phyloP scores from a whole-genome alignment of 2,113 vertebrate genomes.

The Anser cygnoides region DNA sequence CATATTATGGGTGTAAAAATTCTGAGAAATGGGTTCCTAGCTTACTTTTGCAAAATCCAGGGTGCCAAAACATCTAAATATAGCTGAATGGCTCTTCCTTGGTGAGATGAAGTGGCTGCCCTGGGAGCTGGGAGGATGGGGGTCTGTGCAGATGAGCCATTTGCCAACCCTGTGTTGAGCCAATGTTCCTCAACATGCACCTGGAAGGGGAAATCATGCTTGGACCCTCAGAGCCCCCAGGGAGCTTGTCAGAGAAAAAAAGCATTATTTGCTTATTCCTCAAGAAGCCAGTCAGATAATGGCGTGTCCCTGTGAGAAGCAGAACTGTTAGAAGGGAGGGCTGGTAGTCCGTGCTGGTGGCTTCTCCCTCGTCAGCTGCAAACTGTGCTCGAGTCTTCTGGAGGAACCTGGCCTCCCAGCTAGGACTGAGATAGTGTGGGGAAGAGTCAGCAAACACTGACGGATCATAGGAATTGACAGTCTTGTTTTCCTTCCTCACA shows the following conservation, averaged over 20 bases:
- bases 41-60: neutral
- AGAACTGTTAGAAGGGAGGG: neutral
- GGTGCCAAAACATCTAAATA: fast-evolving
- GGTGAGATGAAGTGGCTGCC: neutral
- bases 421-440: fast-evolving
- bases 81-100: neutral
- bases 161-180: neutral
- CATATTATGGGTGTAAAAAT: neutral
- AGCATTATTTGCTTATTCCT: neutral
- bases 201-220: neutral
- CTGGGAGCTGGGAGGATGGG: neutral
- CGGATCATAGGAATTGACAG: neutral
- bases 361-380: neutral
- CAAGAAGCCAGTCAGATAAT: neutral
- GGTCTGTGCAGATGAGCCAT: neutral
- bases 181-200: neutral
- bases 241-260: neutral
- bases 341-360: neutral
- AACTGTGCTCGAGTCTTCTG: fast-evolving
- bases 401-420: neutral
- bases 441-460: neutral
- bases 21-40: neutral
- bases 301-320: neutral
- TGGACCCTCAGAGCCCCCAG: neutral
- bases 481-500: neutral